Conservation (phyloP, 23 tunicate genomes). For the Ciona savignyi region DNA sequence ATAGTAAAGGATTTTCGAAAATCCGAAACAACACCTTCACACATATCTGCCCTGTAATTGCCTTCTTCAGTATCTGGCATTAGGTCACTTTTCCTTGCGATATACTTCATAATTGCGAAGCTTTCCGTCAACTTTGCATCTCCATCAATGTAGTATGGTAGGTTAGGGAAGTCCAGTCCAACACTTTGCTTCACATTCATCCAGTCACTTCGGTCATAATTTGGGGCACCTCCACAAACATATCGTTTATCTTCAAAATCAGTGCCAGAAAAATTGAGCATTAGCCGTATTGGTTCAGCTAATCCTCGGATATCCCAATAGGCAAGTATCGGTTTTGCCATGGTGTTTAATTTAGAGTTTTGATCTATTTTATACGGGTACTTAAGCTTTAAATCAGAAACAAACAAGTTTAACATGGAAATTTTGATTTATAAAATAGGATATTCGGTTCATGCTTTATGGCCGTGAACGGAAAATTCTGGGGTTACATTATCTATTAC, state of each 20-base stretch:
- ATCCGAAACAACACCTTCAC: constrained; percentile 54
- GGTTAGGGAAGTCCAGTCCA: constrained; percentile 74
- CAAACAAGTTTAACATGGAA: no score
- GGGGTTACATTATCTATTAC: no score
- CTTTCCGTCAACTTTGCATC: constrained; percentile 61
- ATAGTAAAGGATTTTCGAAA: constrained; percentile 25
- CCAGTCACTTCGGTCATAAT: constrained; percentile 66
- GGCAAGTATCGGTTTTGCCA: constrained; percentile 54
- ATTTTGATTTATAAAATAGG: no score
- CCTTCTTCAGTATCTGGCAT: constrained; percentile 26
- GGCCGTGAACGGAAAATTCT: no score
- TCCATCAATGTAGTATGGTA: constrained; percentile 80
- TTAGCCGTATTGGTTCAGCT: constrained; percentile 68
- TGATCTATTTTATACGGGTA: no score
- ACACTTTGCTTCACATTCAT: constrained; percentile 24
- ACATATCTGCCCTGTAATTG: constrained; percentile 22
- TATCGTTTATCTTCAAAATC: constrained; percentile 66
- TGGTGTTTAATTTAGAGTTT: no score
- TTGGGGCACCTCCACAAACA: constrained; percentile 50
- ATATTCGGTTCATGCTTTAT: no score
- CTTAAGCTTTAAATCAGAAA: no score
- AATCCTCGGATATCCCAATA: constrained; percentile 90
- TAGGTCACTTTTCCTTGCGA: constrained; percentile 44
- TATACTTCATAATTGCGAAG: constrained; percentile 61
- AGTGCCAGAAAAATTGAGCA: constrained; percentile 48